Percentiles rank a stretch among this genome's conserved stretches.
These are phyloP conservation scores for Xestia xanthographa DNA, from an alignment of 2,888 invertebrate genomes.

Conservation along the genomic window DNA sequence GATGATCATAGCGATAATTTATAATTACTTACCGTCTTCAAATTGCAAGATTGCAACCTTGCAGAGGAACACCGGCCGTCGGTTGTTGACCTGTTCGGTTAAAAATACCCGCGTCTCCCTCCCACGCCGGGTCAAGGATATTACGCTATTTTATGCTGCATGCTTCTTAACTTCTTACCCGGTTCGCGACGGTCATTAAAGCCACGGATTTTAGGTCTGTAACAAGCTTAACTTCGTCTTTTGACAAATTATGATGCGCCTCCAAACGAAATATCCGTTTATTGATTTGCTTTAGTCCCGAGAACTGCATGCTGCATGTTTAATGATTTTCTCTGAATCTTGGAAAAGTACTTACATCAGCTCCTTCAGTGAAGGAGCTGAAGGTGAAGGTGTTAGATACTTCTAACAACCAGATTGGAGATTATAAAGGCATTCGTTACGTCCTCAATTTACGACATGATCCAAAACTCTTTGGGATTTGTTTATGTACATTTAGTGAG, in stretches of 20 bases:
- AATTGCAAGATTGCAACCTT: conserved; percentile 69
- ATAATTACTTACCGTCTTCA: conserved; percentile 66
- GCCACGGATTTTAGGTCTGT: conserved; percentile 42
- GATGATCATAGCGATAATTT: conserved; percentile 46
- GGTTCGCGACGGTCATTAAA: conserved; percentile 45
- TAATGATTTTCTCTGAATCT: background rate
- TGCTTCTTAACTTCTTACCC: conserved; percentile 65
- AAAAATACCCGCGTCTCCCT: conserved; percentile 82
- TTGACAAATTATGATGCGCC: conserved; percentile 40
- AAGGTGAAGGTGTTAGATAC: no score
- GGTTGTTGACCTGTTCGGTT: conserved; percentile 82
- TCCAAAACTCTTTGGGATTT: background rate
- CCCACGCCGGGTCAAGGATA: conserved; percentile 86
- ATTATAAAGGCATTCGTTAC: background rate
- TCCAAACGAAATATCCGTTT: conserved; percentile 45
- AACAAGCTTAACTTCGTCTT: conserved; percentile 35
- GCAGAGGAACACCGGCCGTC: conserved; percentile 72
- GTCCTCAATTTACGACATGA: background rate
- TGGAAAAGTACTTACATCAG: conserved; percentile 20
- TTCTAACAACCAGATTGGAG: background rate
- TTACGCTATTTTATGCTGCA: conserved; percentile 71
- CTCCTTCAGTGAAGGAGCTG: no score
- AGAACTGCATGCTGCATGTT: background rate
- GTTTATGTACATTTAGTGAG: background rate
- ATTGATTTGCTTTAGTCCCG: background rate